phyloP scores from a whole-genome alignment of 2,888 invertebrate genomes.

The Troides aeacus region DNA sequence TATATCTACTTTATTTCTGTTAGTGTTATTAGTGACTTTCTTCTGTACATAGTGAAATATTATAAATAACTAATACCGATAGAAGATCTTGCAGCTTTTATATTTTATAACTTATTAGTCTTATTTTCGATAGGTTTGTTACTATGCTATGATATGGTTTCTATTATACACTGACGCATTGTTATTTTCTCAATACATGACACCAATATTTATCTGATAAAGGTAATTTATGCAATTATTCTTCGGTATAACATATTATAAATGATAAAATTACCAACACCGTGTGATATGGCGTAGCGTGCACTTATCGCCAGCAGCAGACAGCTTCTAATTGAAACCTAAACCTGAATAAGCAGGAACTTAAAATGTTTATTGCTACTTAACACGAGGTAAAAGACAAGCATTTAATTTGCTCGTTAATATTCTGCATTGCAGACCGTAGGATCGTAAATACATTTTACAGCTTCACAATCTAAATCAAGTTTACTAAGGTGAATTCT shows the following conservation, averaged over 20 bases:
- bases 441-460: slow-evolving; percentile 39
- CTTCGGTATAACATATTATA: slow-evolving; percentile 1
- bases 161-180: slow-evolving; percentile 13
- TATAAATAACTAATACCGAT: not conserved
- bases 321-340: slow-evolving; percentile 50
- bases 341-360: slow-evolving; percentile 41
- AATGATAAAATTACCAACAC: slow-evolving; percentile 46
- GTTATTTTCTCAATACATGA: slow-evolving; percentile 19
- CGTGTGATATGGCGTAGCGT: slow-evolving; percentile 50
- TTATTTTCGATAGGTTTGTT: not conserved
- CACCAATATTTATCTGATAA: slow-evolving; percentile 25
- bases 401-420: slow-evolving; percentile 40
- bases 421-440: slow-evolving; percentile 40
- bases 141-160: slow-evolving; percentile 20
- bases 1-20: too few species aligned
- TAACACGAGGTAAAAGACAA: slow-evolving; percentile 39
- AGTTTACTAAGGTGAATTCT: slow-evolving; percentile 29
- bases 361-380: slow-evolving; percentile 51
- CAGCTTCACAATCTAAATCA: slow-evolving; percentile 37
- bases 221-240: slow-evolving; percentile 25
- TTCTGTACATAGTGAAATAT: not conserved
- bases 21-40: not conserved
- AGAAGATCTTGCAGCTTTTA: too few species aligned
- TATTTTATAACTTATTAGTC: too few species aligned
- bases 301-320: slow-evolving; percentile 44